A percentile compares a stretch with the other conserved stretches of the same genome.
Conservation (phyloP, 2,888 invertebrate species). For the Apamea crenata region DNA sequence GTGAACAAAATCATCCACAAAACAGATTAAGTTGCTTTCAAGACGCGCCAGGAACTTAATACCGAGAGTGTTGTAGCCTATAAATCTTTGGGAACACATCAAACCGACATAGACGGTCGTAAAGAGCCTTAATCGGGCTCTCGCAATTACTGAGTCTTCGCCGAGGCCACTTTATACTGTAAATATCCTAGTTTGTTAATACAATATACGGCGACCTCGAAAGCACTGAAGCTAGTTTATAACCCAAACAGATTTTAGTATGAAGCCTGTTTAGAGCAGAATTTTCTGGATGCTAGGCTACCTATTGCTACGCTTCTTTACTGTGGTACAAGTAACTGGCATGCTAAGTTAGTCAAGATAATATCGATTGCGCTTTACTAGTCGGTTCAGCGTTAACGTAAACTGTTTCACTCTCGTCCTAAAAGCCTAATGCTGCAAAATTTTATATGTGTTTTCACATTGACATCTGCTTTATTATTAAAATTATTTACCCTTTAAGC, state of each 20-base stretch:
- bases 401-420: neutral
- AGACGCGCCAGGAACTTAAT: slow-evolving; percentile 71
- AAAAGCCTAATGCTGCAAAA: neutral
- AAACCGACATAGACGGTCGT: slow-evolving; percentile 71
- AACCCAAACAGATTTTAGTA: slow-evolving; percentile 63
- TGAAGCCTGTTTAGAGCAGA: slow-evolving; percentile 6
- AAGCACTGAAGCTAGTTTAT: slow-evolving; percentile 61
- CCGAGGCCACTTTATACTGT: slow-evolving; percentile 70
- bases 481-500: slow-evolving; percentile 2
- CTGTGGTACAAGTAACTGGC: neutral
- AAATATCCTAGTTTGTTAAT: slow-evolving; percentile 73
- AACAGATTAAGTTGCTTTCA: slow-evolving; percentile 65
- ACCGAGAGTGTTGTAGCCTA: slow-evolving; percentile 70
- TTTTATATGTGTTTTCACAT: neutral
- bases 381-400: neutral
- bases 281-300: slow-evolving; percentile 6
- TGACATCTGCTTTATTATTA: neutral
- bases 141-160: slow-evolving; percentile 77
- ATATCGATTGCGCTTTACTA: neutral
- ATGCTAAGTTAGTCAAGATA: neutral
- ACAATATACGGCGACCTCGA: slow-evolving; percentile 67
- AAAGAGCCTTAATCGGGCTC: slow-evolving; percentile 79
- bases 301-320: neutral
- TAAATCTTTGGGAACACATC: slow-evolving; percentile 74
- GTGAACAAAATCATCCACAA: slow-evolving; percentile 55